Base-by-base conservation (phyloP, 2,888 invertebrate species). In the Trachelus tabidus region DNA sequence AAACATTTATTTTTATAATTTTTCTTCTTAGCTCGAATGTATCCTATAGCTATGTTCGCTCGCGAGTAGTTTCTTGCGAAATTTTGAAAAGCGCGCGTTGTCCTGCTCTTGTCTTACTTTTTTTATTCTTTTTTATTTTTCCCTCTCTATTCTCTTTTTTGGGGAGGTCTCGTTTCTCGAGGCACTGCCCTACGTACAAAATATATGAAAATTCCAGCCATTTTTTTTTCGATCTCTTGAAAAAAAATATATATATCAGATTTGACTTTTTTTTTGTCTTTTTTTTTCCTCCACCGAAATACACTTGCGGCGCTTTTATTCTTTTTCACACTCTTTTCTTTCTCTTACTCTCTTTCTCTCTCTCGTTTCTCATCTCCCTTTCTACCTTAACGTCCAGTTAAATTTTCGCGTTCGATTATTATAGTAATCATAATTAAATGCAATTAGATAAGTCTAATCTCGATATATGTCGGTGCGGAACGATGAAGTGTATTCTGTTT, bases 401-500 rank as follows among this genome's bases (percentile, higher is more conserved):
- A 78, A 79, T 40, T 15, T 40, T 6, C 37, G 37, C 37, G 12
- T 15, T 37, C 1, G 15, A 15, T 40, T 40, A 40, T 40, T 15
- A 40, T 40, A 9, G 23, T 56, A 56, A 37, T 40, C 73, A 73
- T 76, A 37, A 75, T 75, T 23, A 15, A 75, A 73, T 68, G 76
- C 73, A 68, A 76, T 75, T 78, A 68, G 15, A 73, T 78, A 75
- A 68, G 68, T 68, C 75, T 75, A 74, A 81, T 82, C 78, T 81
- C 83, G 81, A 82, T 81, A 79, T 79, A 79, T 82, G 79, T 80
- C 79, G 79, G 81, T 79, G 81, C 83, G 81, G 79, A 80, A 76
- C 79, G 82, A 83, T 78, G 79, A 81, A 81, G 80, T 81, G 79
- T 76, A 79, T 77, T 76, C 23, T 56, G 56, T 23, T 56, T 40